Base-by-base conservation (phyloP, 2,888 invertebrate genomes). In the Syrista parreyssii region DNA sequence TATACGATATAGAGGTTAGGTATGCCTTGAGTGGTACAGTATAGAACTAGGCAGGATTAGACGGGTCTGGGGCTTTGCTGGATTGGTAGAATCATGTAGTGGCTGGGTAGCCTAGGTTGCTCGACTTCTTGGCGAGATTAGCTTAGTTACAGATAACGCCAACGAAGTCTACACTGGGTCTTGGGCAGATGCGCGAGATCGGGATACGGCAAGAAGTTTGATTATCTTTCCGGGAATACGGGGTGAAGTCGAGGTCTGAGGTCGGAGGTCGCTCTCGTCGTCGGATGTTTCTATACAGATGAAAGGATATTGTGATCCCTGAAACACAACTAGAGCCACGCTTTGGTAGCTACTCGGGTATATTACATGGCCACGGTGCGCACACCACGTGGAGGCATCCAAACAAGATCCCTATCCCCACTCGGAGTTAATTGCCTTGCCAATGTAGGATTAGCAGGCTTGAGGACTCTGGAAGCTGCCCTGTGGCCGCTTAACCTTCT, bases 111-210 rank as follows among this genome's bases (percentile, higher is more conserved):
- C 83, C 82, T 78, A 81, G 83, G 82, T 86, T 83, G 84, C 84
- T 86, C 83, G 86, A 85, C 87, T 87, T 85, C 87, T 88, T 87
- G 86, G 85, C 83, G 81, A 89, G 89, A 90, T 89, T 89, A 90
- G 86, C 86, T 89, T 87, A 86, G 89, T 89, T 88, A 89, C 86
- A 87, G 89, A 89, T 89, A 89, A 88, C 89, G 81, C 76, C 68
- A 68, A 15, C 75, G 75, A 79, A 82, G 82, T 83, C 82, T 78
- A 83, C 77, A 33, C 75, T 75, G 40, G 78, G 81, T 83, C 76
- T 78, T 79, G 75, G 76, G 78, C 79, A 76, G 82, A 84, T 82
- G 81, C 76, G 68, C 78, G 76, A 80, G 78, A 82, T 81, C 79
- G 75, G 80, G 75, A 73, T 73, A 68, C 76, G 75, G 82, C 82